These are phyloP conservation scores for Tribolium freemani DNA, from an alignment of 2,888 invertebrate species.

Conservation along the genomic window DNA sequence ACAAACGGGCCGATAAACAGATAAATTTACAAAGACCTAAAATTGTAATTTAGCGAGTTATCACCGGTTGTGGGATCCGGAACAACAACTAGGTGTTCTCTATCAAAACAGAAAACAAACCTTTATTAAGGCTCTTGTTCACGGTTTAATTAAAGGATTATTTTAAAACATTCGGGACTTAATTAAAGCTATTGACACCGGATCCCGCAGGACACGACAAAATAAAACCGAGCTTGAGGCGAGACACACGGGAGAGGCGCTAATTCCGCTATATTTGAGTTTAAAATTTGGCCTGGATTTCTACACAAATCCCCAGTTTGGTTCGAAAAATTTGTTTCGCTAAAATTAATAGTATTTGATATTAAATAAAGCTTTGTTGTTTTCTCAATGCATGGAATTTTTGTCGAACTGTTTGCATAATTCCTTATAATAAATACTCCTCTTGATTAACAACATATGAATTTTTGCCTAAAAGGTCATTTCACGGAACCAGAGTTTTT, in stretches of 20 bases:
- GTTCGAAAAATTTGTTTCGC: too few species aligned
- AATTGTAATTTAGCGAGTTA: conserved; percentile 25
- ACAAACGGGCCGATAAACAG: conserved; percentile 12
- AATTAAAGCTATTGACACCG: not conserved
- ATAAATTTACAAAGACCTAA: conserved; percentile 28
- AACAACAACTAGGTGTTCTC: conserved; percentile 13
- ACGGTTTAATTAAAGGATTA: not conserved
- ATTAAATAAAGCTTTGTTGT: too few species aligned
- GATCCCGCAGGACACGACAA: not conserved
- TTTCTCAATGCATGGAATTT: too few species aligned
- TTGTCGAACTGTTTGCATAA: too few species aligned
- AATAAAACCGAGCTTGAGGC: not conserved
- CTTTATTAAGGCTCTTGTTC: not conserved
- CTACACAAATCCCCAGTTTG: too few species aligned
- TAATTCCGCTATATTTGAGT: not conserved
- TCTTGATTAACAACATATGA: too few species aligned
- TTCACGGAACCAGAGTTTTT: too few species aligned
- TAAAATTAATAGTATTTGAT: too few species aligned
- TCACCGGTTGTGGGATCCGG: not conserved
- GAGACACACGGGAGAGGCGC: not conserved
- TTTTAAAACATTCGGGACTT: not conserved
- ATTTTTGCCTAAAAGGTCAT: too few species aligned
- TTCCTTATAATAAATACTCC: too few species aligned
- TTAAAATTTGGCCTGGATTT: too few species aligned
- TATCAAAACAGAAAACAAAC: conserved; percentile 6